These are phyloP conservation scores for Acanthurus leucopareius DNA, from an alignment of 2,797 vertebrate species.

Conservation along the genomic window DNA sequence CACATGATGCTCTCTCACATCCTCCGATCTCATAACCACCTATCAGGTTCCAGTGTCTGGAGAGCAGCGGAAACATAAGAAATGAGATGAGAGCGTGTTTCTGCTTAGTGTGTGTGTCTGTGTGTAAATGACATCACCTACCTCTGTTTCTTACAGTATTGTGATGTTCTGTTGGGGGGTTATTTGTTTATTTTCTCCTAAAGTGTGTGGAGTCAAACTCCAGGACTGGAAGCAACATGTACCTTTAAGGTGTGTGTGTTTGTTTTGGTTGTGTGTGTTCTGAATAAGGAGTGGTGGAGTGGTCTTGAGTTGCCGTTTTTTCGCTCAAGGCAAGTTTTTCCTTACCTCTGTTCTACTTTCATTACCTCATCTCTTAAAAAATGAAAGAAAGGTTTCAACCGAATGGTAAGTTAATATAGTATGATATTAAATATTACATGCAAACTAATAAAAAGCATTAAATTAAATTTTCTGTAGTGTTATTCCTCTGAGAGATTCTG, in stretches of 20 bases:
- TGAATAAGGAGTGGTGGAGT: not conserved
- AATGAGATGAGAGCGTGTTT: conserved; percentile 17
- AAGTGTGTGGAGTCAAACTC: not conserved
- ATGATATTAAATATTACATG: conserved; percentile 9
- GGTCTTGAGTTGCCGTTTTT: not conserved
- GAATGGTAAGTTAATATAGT: not conserved
- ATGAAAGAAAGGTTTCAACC: not conserved
- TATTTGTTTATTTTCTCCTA: not conserved
- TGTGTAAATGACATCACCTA: conserved; percentile 43
- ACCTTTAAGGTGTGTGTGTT: not conserved
- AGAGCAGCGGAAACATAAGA: conserved; percentile 35
- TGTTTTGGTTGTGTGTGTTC: not conserved
- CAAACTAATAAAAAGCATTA: conserved; percentile 20
- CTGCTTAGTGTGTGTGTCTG: conserved; percentile 1
- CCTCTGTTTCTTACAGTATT: not conserved
- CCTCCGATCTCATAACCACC: conserved; percentile 54
- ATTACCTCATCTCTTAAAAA: conserved; percentile 1
- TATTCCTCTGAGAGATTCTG: not conserved
- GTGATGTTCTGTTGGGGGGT: conserved; percentile 8
- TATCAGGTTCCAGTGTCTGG: conserved; percentile 54
- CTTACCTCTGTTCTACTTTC: not conserved
- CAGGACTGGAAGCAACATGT: conserved; percentile 14
- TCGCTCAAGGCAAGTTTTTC: not conserved
- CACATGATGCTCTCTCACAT: conserved; percentile 21
- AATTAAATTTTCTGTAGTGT: not conserved